A percentile compares a stretch with the other conserved stretches of the same genome.
Evolutionary conservation across 2,888 invertebrate species (phyloP).

Genomic region (Drepana falcataria): DNA sequence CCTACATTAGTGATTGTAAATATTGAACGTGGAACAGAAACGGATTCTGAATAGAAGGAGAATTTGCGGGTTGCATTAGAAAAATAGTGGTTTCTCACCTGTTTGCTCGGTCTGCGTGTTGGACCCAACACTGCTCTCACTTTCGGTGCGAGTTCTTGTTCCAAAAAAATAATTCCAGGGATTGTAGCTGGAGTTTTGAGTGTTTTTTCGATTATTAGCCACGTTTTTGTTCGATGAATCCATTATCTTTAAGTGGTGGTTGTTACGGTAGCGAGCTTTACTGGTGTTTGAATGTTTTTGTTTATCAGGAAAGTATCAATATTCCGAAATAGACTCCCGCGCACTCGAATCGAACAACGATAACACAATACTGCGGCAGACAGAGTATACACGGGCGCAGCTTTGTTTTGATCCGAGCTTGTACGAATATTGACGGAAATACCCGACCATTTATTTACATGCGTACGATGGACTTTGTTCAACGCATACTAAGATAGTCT

Average conservation of each 20-base stretch:
- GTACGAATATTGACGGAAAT: constrained; percentile 53
- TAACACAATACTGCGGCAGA: constrained; percentile 52
- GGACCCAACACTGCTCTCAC: constrained; percentile 64
- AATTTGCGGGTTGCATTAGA: too few relatives aligned
- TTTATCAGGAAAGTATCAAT: not conserved
- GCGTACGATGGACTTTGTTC: constrained; percentile 48
- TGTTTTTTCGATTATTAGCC: constrained; percentile 39
- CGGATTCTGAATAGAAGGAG: too few relatives aligned
- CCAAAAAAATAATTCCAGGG: constrained; percentile 69
- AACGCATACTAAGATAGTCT: constrained; percentile 20
- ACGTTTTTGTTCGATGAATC: constrained; percentile 52
- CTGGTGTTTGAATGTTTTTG: not conserved
- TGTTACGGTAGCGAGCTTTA: not conserved
- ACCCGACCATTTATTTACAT: constrained; percentile 50
- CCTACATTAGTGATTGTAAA: too few relatives aligned
- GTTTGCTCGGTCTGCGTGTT: constrained; percentile 47
- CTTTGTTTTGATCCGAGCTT: constrained; percentile 64
- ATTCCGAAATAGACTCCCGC: constrained; percentile 27
- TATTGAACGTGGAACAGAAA: too few relatives aligned
- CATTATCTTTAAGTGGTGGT: constrained; percentile 25
- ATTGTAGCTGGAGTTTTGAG: constrained; percentile 44
- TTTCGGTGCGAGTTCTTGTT: constrained; percentile 57
- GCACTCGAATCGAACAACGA: constrained; percentile 34
- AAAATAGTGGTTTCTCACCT: constrained; percentile 36
- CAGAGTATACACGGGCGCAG: constrained; percentile 16